Conservation (phyloP, 2,888 invertebrate species). For the Hofmannophila pseudospretella region DNA sequence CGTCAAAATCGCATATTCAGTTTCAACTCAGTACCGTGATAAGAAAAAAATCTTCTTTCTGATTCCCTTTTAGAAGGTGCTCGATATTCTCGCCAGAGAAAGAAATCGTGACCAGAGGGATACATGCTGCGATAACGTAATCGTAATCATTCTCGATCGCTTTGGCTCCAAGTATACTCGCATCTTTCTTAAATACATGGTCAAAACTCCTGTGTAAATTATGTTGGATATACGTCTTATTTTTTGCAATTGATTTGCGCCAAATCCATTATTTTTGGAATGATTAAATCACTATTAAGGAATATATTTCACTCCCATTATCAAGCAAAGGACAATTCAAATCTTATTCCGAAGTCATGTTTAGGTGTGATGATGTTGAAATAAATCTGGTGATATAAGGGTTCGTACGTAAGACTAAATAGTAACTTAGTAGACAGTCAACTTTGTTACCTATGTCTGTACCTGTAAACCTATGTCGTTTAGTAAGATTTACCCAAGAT, state of each 20-base stretch:
- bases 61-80: slow-evolving; percentile 8
- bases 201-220: background rate
- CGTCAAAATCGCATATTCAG: slow-evolving; percentile 15
- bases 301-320: no score
- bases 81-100: slow-evolving; percentile 1
- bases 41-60: slow-evolving; percentile 30
- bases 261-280: slow-evolving; percentile 3
- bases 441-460: no score
- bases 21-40: no score
- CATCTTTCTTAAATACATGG: slow-evolving; percentile 2
- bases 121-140: slow-evolving; percentile 2
- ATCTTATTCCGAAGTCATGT: background rate
- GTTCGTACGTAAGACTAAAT: slow-evolving; percentile 1
- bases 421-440: slow-evolving; percentile 1
- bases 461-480: no score
- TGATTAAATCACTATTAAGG: slow-evolving; percentile 2
- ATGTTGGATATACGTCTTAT: background rate
- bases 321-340: background rate
- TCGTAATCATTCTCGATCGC: slow-evolving; percentile 6
- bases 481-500: no score
- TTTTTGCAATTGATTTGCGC: background rate
- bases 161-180: slow-evolving; percentile 6
- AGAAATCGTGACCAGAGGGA: background rate
- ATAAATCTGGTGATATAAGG: no score
- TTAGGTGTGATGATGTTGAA: background rate